phyloP scores from a whole-genome alignment of 2,797 vertebrate genomes.

The Galagoides demidoff region DNA sequence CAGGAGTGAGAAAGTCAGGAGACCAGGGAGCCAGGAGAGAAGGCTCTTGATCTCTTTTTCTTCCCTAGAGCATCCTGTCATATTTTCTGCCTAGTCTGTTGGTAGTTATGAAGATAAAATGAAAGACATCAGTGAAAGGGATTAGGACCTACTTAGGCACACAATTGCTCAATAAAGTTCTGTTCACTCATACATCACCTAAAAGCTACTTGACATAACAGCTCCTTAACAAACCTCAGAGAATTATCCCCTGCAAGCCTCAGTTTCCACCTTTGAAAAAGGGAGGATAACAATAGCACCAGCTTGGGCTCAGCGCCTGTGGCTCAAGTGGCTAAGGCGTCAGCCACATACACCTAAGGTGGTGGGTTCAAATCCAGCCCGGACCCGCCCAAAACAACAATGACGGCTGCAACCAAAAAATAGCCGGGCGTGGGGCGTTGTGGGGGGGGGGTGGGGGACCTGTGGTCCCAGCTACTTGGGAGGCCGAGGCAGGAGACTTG shows the following conservation, averaged over 20 bases:
- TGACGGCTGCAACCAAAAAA: too few species aligned
- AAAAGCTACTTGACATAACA: background rate
- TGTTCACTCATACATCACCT: background rate
- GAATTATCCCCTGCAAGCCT: background rate
- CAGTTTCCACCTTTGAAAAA: background rate
- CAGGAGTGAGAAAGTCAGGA: background rate
- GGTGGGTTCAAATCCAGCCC: too few species aligned
- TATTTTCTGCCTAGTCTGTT: background rate
- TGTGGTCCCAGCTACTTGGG: too few species aligned
- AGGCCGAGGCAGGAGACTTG: too few species aligned
- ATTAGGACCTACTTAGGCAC: background rate
- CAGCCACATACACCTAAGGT: too few species aligned
- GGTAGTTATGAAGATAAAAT: conserved; percentile 28
- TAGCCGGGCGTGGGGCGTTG: too few species aligned
- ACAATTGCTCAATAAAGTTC: background rate
- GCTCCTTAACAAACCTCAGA: background rate
- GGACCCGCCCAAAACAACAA: too few species aligned
- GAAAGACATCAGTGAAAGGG: background rate
- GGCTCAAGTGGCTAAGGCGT: too few species aligned
- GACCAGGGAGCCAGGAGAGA: background rate
- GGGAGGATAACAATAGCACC: too few species aligned
- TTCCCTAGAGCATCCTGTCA: conserved; percentile 17
- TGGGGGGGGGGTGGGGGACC: too few species aligned
- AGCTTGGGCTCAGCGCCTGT: too few species aligned
- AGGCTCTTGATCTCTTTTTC: conserved; percentile 18